Base-by-base conservation (phyloP, 1,140 invertebrate genomes). In the Xylocopa sonorina region DNA sequence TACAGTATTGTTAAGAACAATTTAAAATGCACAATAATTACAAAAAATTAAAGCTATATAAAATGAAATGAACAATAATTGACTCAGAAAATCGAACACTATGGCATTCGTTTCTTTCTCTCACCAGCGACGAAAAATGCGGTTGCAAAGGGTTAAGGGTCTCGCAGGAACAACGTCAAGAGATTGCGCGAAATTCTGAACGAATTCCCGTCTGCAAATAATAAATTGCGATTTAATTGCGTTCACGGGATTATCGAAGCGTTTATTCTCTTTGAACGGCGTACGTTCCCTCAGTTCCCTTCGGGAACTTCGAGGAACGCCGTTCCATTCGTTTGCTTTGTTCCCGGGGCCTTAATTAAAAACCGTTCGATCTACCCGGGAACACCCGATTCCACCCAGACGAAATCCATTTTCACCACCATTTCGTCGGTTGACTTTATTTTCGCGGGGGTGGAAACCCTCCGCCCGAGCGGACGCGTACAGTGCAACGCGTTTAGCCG, bases 341-440 rank as follows among this genome's bases (percentile, higher is more conserved):
- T 41, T 14, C 57, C 18, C 27, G 6, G 38, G 68, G 18, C 51
- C 53, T 71, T 53, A 41, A 71, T 71, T 71, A 71, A 71, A 71
- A 71, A 71, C 51, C 38, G 34, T 71, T 60, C 57, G 58, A 24
- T 58, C 58, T 60, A 38, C 10, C 0, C n/a, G n/a, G 32, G 34
- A 24, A 62, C 6, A 38, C 4, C n/a, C n/a, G 58, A 12, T 24
- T 7, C 0, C 41, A 1, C 12, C 58, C 21, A 3, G 21, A 18
- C 21, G 32, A 38, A 62, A 41, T 41, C 4, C 21, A 38, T 62
- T 62, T 24, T 62, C 12, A 0, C 10, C 21, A 62, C 21, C 12
- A 38, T 62, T 38, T 38, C 38, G 21, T 60, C 21, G 12, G 21
- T 34, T 16, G 18, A 58, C n/a, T 34, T 60, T n/a, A 34, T 60